These are phyloP conservation scores for Cossypha polioptera DNA, from an alignment of 2,797 vertebrate genomes.

Conservation along the genomic window DNA sequence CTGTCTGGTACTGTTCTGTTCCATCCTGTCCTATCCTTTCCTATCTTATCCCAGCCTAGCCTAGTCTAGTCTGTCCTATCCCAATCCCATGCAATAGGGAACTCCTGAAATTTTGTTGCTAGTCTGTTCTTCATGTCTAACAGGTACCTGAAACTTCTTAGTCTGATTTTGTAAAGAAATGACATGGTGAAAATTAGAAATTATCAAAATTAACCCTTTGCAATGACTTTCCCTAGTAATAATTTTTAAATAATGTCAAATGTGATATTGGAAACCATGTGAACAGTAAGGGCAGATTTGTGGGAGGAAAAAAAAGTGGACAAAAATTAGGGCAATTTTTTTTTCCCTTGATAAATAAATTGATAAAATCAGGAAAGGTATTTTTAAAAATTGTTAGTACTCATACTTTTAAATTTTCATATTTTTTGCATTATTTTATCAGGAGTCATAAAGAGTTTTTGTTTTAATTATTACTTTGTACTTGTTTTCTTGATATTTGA, in stretches of 20 bases:
- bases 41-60: too few species aligned
- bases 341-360: rapidly evolving
- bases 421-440: not conserved
- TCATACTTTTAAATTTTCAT: not conserved
- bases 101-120: not conserved
- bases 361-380: not conserved
- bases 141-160: not conserved
- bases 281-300: rapidly evolving
- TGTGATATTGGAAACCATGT: not conserved
- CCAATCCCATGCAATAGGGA: not conserved
- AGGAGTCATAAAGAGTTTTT: rapidly evolving
- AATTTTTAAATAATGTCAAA: not conserved
- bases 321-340: not conserved
- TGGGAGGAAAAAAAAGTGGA: rapidly evolving
- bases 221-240: not conserved
- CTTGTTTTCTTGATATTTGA: not conserved
- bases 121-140: not conserved
- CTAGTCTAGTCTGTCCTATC: not conserved
- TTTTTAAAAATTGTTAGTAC: rapidly evolving
- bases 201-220: not conserved
- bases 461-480: not conserved
- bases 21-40: too few species aligned
- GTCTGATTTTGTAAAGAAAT: not conserved
- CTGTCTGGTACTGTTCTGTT: rapidly evolving
- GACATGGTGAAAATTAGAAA: rapidly evolving